A percentile compares a stretch with the other conserved stretches of the same genome.
Conservation (phyloP, 2,113 vertebrate genomes). For the Clupea harengus region DNA sequence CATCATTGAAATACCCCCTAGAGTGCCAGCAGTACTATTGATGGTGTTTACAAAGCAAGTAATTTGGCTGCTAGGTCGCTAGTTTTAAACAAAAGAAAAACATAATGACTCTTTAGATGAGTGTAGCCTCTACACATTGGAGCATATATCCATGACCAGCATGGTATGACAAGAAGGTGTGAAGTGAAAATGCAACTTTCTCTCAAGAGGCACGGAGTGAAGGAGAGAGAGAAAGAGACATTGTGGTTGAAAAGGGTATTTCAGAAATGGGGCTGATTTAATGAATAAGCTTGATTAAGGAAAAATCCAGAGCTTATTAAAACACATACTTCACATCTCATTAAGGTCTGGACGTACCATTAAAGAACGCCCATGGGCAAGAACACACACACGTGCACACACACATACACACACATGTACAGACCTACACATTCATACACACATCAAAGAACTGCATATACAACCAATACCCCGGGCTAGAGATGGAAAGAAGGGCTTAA, state of each 20-base stretch:
- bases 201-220: not conserved
- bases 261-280: not conserved
- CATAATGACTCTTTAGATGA: too few relatives aligned
- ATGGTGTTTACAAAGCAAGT: not conserved
- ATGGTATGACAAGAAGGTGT: too few relatives aligned
- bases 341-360: too few relatives aligned
- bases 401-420: not conserved
- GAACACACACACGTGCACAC: not conserved
- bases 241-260: not conserved
- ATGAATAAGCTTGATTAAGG: constrained; percentile 10
- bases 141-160: too few relatives aligned
- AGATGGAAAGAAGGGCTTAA: constrained; percentile 9
- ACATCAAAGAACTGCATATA: constrained; percentile 16
- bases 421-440: not conserved
- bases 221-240: not conserved
- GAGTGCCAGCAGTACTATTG: too few relatives aligned
- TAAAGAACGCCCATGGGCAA: not conserved
- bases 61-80: not conserved
- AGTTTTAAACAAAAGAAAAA: too few relatives aligned
- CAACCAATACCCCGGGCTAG: not conserved
- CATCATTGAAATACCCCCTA: too few relatives aligned
- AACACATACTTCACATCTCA: constrained; percentile 1
- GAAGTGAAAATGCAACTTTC: too few relatives aligned
- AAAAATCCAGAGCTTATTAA: not conserved
- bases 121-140: too few relatives aligned